Percentiles rank a stretch among this genome's conserved stretches.
Conservation (phyloP, 2,113 vertebrate species). For the Sorex fumeus region DNA sequence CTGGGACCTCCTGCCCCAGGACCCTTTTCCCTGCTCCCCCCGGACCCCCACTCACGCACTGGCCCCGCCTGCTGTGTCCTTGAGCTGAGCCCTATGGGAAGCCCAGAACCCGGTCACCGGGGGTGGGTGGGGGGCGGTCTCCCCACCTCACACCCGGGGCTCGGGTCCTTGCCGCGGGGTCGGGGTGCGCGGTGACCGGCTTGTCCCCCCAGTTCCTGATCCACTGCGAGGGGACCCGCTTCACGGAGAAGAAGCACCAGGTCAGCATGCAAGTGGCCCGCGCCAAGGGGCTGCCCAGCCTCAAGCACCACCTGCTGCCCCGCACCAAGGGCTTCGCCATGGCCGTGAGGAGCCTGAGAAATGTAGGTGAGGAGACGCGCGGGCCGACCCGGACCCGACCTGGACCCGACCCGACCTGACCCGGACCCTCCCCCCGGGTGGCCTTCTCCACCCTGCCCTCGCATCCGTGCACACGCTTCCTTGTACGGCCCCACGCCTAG, state of each 20-base stretch:
- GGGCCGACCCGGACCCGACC: not conserved
- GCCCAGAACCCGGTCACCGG: too few species aligned
- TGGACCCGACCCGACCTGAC: not conserved
- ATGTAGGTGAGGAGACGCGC: slow-evolving; percentile 92
- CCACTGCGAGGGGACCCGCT: slow-evolving; percentile 97
- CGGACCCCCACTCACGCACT: too few species aligned
- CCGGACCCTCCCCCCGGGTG: too few species aligned
- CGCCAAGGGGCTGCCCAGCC: slow-evolving; percentile 96
- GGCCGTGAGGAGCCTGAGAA: slow-evolving; percentile 96
- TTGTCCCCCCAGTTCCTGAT: slow-evolving; percentile 93
- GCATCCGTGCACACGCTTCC: too few species aligned
- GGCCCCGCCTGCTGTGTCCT: too few species aligned
- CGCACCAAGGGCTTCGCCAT: slow-evolving; percentile 97
- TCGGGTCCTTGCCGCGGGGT: rapidly evolving
- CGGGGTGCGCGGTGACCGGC: rapidly evolving
- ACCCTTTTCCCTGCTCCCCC: not conserved
- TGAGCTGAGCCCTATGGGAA: too few species aligned
- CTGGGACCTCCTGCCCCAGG: too few species aligned
- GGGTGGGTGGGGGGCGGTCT: not conserved
- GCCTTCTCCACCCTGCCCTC: too few species aligned
- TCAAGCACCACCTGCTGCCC: slow-evolving; percentile 97
- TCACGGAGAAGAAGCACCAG: slow-evolving; percentile 96
- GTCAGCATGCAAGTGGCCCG: slow-evolving; percentile 98
- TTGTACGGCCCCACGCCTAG: too few species aligned
- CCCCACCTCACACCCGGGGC: not conserved